Evolutionary conservation across 2,797 vertebrate genomes (phyloP), one percentile per base, ranked within the genome.

Genomic region (Centroberyx gerrardi): DNA sequence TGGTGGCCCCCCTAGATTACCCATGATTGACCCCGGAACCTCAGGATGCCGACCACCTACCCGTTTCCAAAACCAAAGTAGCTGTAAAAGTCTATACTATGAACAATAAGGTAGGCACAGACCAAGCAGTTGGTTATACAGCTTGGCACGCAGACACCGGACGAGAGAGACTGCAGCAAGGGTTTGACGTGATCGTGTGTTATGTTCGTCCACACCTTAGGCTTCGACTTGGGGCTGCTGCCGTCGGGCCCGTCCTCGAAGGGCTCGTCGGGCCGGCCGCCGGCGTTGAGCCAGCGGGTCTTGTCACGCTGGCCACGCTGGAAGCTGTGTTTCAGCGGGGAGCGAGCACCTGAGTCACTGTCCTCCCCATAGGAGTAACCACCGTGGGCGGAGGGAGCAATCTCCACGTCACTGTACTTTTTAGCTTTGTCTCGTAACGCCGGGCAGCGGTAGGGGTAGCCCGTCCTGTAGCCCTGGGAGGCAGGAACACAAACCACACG

Each of bases 101-200:
- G 97, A 99, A 99, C 98, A 99, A 96, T 98, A 99, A 99, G 97
- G 96, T 97, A 97, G 98, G 97, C 97, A 99, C 98, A 99, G 98
- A 99, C 98, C 98, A 99, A 99, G 98, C 98, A 99, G 98, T 98
- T 99, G 98, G 98, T 98, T 96, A 99, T 99, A 99, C 98, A 99
- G 98, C 98, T 99, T 98, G 98, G 98, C 98, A 99, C 98, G 98
- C 98, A 99, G 98, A 99, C 98, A 99, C 98, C 97, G 97, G 98
- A 99, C 97, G 98, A 99, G 97, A 99, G 98, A 97, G 98, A 99
- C 98, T 99, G 98, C 97, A 99, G 98, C 98, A 99, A 99, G 97
- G 98, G 98, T 98, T 99, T 99, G 95, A 99, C 98, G 98, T 99
- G 98, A 99, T 98, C 98, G 94, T 99, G 98, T 99, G 98, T 98